phyloP scores from a whole-genome alignment of 2,797 vertebrate genomes.

The Steatocranus sp. region DNA sequence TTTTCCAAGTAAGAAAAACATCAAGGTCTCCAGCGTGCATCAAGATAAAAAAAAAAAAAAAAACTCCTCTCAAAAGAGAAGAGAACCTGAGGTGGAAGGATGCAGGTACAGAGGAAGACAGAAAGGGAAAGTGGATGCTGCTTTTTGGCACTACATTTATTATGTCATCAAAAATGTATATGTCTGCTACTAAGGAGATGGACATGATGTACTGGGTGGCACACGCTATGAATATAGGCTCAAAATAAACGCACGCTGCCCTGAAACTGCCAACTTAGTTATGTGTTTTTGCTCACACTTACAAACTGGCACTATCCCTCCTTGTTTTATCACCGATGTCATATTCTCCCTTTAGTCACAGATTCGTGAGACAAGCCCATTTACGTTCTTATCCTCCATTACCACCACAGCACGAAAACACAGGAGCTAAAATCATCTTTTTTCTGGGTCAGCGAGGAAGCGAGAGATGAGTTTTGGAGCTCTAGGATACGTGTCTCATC shows the following conservation, averaged over 20 bases:
- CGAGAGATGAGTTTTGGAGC: conserved; percentile 1
- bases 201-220: not conserved
- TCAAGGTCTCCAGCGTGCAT: not conserved
- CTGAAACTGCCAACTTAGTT: not conserved
- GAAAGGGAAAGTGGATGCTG: not conserved
- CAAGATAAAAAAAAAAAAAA: not conserved
- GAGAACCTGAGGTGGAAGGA: not conserved
- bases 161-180: conserved; percentile 33
- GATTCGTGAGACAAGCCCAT: conserved; percentile 20
- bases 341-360: conserved; percentile 11
- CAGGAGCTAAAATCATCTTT: not conserved
- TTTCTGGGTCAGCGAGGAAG: conserved; percentile 45
- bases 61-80: not conserved
- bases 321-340: not conserved
- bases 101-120: not conserved
- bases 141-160: conserved; percentile 1
- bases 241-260: not conserved
- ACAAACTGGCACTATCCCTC: not conserved
- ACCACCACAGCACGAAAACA: not conserved
- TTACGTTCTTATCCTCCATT: conserved; percentile 18
- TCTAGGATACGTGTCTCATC: not conserved
- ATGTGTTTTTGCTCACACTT: not conserved
- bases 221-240: not conserved
- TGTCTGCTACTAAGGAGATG: conserved; percentile 13
- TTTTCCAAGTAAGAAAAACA: not conserved